Evolutionary conservation across 2,113 vertebrate genomes (phyloP).

Genomic region (Gymnogyps californianus): DNA sequence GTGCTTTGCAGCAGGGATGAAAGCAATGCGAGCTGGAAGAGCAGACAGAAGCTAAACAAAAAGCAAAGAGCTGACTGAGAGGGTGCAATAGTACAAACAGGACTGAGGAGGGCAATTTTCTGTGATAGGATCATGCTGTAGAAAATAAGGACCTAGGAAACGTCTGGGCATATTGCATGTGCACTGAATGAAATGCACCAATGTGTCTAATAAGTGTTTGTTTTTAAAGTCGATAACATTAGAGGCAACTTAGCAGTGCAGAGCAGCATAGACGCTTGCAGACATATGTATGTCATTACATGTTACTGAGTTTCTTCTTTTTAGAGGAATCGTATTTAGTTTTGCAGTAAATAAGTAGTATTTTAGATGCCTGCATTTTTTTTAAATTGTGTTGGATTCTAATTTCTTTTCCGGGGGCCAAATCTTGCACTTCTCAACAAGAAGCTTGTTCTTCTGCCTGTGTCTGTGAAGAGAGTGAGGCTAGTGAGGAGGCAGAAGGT

Average conservation of each 20-base stretch:
- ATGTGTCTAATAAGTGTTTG: background rate
- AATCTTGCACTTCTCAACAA: background rate
- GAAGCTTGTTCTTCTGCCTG: background rate
- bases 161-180: background rate
- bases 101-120: background rate
- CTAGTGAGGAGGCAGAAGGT: background rate
- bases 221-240: background rate
- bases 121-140: background rate
- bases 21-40: background rate
- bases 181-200: background rate
- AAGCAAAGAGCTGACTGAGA: background rate
- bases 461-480: background rate
- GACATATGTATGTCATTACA: background rate
- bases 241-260: background rate
- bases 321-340: background rate
- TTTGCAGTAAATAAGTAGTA: background rate
- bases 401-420: background rate
- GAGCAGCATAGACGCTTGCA: background rate
- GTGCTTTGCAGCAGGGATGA: background rate
- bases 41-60: background rate
- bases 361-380: background rate
- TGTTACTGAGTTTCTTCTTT: background rate
- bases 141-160: background rate
- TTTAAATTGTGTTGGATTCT: background rate
- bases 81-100: background rate